These are phyloP conservation scores for Vicugna pacos DNA, from an alignment of 2,113 vertebrate genomes.

Conservation along the genomic window DNA sequence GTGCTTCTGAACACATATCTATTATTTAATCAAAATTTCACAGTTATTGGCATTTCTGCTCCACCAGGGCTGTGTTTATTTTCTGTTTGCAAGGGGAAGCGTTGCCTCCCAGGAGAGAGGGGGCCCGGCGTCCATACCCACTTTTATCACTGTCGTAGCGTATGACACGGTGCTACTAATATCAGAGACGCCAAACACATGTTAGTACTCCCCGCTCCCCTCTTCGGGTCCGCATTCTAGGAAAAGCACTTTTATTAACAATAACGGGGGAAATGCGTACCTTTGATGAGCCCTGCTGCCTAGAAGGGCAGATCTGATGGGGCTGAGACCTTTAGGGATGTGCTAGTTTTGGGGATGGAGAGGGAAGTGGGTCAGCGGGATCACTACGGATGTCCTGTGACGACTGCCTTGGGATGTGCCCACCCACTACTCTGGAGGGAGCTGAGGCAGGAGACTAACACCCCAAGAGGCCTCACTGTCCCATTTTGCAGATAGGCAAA, in stretches of 20 bases:
- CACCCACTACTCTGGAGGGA: background rate
- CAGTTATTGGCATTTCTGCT: conserved; percentile 92
- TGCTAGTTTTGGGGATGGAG: background rate
- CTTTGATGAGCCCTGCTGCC: conserved; percentile 39
- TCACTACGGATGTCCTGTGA: accelerated
- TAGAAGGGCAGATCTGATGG: background rate
- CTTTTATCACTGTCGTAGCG: conserved; percentile 88
- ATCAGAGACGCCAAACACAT: conserved; percentile 86
- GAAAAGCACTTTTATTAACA: conserved; percentile 85
- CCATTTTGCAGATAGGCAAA: background rate
- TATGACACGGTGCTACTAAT: conserved; percentile 90
- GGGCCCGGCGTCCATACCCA: conserved; percentile 85
- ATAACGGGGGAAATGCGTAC: background rate
- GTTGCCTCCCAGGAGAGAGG: conserved; percentile 89
- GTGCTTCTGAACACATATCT: conserved; percentile 96
- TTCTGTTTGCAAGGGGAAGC: conserved; percentile 91
- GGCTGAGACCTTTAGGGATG: background rate
- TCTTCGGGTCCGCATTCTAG: conserved; percentile 79
- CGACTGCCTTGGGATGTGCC: accelerated
- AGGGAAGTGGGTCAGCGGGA: background rate
- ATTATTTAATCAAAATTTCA: conserved; percentile 99
- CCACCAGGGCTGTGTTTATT: conserved; percentile 95
- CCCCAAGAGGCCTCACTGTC: accelerated
- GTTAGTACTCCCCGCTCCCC: conserved; percentile 78
- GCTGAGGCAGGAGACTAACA: background rate